Conservation (phyloP, 2,797 vertebrate species). For the Chaetophractus vellerosus region DNA sequence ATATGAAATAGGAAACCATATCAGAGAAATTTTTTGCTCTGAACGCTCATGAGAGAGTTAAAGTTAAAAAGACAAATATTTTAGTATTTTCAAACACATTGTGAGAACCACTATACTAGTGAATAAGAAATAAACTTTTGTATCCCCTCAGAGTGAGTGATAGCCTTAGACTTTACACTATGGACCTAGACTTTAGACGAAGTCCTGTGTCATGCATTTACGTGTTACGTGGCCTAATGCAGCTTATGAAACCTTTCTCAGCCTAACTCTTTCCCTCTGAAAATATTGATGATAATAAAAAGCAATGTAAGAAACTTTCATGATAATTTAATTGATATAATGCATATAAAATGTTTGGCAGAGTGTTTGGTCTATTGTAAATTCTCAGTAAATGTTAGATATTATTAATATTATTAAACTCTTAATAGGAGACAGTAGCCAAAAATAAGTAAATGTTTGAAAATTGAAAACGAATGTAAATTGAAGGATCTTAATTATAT, state of each 20-base stretch:
- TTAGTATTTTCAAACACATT: not conserved
- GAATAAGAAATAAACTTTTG: not conserved
- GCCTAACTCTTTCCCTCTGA: not conserved
- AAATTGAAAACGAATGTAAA: constrained; percentile 28
- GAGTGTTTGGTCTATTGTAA: not conserved
- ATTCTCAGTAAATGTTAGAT: not conserved
- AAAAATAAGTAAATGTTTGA: constrained; percentile 30
- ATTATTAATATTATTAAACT: constrained; percentile 34
- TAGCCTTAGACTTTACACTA: not conserved
- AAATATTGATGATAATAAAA: not conserved
- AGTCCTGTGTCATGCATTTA: not conserved
- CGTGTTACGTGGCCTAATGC: not conserved
- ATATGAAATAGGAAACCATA: not conserved
- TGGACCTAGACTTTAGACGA: not conserved
- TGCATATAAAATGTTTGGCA: not conserved
- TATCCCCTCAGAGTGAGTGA: not conserved
- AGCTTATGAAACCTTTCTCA: not conserved
- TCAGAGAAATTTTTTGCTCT: not conserved
- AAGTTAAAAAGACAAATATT: not conserved
- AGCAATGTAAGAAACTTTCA: constrained; percentile 15
- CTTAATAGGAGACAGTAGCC: not conserved
- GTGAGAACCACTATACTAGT: not conserved
- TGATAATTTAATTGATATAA: not conserved
- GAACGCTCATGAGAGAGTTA: not conserved
- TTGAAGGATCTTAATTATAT: not conserved